These are phyloP conservation scores for Peromyscus maniculatus DNA, from an alignment of 2,113 vertebrate species.

Conservation along the genomic window DNA sequence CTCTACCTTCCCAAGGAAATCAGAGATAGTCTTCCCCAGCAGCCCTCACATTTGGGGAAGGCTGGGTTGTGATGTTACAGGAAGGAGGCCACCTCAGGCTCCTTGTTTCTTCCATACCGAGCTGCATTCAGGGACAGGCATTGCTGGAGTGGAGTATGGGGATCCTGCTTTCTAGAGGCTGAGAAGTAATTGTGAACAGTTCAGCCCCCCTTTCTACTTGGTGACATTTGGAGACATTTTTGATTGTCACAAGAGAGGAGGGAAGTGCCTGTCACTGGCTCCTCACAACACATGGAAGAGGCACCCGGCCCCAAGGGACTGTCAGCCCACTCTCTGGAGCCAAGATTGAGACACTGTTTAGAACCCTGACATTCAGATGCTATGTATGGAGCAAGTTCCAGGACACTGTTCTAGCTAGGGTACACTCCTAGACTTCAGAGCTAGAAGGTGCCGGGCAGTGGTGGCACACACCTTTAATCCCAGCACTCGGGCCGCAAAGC, in stretches of 20 bases:
- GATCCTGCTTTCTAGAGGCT: neutral
- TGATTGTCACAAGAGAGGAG: neutral
- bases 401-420: neutral
- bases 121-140: neutral
- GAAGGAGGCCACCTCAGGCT: neutral
- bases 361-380: neutral
- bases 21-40: neutral
- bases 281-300: neutral
- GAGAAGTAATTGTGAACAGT: neutral
- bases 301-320: neutral
- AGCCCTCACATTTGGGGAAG: neutral
- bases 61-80: neutral
- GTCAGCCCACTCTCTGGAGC: neutral
- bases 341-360: neutral
- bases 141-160: neutral
- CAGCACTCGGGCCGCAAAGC: too few relatives aligned
- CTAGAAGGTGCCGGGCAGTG: neutral
- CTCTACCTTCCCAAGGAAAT: neutral
- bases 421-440: neutral
- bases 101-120: neutral
- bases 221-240: neutral
- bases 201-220: too few relatives aligned
- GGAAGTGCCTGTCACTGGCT: neutral
- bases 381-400: neutral
- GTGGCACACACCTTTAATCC: too few relatives aligned